Base-by-base conservation (phyloP, 2,888 invertebrate species). In the Torymus texanus region DNA sequence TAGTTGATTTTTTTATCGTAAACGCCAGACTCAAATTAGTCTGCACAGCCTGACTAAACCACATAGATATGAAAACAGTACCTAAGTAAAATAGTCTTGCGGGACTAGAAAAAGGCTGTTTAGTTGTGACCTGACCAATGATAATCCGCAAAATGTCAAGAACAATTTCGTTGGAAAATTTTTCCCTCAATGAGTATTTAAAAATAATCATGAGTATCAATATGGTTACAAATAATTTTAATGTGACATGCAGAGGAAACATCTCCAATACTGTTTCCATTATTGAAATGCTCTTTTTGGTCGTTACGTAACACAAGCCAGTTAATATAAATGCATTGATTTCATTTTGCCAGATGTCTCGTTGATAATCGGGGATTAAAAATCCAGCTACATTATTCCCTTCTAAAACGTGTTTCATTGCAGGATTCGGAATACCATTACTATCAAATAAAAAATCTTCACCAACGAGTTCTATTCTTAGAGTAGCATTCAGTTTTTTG, bases 281-380 rank as follows among this genome's bases (percentile, higher is more conserved):
- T 21, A 21, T 21, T 21, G 21, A 21, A 21, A 21, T 21, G 4
- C 12, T 11, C 24, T 66, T 21, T 18, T 66, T 66, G 1, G 21
- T 66, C 12, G 21, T 21, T 12, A 53, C 51, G 53, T 66, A 66
- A 16, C 66, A 66, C 1, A 53, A 14, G 51, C 21, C 21, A 21
- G 53, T 21, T 8, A 5, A n/a, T 14, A 66, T 55, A 11, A 66
- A 66, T 51, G 66, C 21, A 16, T 66, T 66, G 11, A 66, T 8
- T 53, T 66, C 53, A 21, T 66, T 66, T 66, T 66, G 16, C 66
- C 66, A 66, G 0, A 66, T 53, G 8, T 66, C 66, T 10, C 66
- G 66, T 5, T 50, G 1, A 10, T 16, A 66, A 66, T 66, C 53
- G 10, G 53, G 53, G 1, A 53, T 13, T 18, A 53, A 18, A 14